A percentile compares a stretch with the other conserved stretches of the same genome.
Conservation (phyloP, 2,797 vertebrate species). For the Morelia viridis region DNA sequence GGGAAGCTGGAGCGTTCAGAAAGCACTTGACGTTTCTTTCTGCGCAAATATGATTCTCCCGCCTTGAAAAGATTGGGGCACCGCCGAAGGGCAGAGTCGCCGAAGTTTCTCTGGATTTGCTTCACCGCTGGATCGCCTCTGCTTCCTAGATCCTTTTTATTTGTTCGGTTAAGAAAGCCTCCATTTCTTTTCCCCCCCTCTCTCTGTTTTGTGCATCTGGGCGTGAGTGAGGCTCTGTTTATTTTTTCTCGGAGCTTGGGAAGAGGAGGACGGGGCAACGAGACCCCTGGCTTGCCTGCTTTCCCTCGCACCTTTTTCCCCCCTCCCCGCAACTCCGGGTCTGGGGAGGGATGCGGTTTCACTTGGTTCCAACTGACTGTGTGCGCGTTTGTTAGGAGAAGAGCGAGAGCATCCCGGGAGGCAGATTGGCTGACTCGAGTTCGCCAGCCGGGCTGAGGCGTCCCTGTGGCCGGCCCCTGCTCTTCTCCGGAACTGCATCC, state of each 20-base stretch:
- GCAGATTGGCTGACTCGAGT: background rate
- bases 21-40: conserved; percentile 21
- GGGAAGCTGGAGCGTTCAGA: conserved; percentile 40
- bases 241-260: background rate
- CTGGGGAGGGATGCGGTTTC: conserved; percentile 1
- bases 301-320: background rate
- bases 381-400: background rate
- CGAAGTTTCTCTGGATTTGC: conserved; percentile 5
- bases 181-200: background rate
- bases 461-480: conserved; percentile 43
- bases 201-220: background rate
- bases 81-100: background rate
- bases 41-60: conserved; percentile 12
- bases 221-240: conserved; percentile 21
- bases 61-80: background rate
- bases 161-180: background rate
- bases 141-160: background rate
- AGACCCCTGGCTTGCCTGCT: background rate
- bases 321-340: background rate
- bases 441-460: conserved; percentile 5
- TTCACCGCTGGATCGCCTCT: background rate
- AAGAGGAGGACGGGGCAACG: background rate
- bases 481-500: conserved; percentile 39
- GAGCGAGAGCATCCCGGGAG: background rate
- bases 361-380: conserved; percentile 5